These are phyloP conservation scores for Channa maculata DNA, from an alignment of 2,113 vertebrate genomes.

Conservation along the genomic window DNA sequence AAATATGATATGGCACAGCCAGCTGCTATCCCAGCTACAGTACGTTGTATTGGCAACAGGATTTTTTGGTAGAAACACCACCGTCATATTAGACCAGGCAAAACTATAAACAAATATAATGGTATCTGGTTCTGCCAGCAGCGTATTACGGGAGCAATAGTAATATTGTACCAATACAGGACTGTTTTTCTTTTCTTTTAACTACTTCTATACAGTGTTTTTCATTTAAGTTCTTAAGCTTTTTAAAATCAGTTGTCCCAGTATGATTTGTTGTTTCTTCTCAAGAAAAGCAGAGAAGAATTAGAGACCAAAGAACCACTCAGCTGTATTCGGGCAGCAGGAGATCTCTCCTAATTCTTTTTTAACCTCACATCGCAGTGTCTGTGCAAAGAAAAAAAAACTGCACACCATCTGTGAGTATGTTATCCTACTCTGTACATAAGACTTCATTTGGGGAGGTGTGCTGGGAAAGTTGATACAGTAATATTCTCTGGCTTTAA, in stretches of 20 bases:
- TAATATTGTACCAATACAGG: too few relatives aligned
- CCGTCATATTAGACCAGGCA: too few relatives aligned
- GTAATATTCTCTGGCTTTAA: background rate
- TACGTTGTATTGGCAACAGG: too few relatives aligned
- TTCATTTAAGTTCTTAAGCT: too few relatives aligned
- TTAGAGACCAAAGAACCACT: background rate
- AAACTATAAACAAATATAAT: too few relatives aligned
- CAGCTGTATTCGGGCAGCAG: background rate
- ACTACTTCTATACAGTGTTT: too few relatives aligned
- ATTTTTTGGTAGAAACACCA: too few relatives aligned
- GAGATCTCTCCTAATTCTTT: background rate
- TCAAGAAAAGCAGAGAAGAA: background rate
- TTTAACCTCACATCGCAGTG: background rate
- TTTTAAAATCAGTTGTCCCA: background rate
- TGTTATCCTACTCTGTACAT: background rate
- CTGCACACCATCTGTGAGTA: background rate
- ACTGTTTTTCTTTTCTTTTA: too few relatives aligned
- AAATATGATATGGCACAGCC: too few relatives aligned
- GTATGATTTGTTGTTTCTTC: background rate
- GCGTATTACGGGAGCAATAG: too few relatives aligned
- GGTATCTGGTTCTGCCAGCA: too few relatives aligned
- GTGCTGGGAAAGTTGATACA: conserved; percentile 3
- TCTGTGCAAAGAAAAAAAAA: background rate
- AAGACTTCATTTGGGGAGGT: background rate
- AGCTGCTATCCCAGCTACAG: too few relatives aligned